Evolutionary conservation across 1,140 invertebrate genomes (phyloP), one percentile per base, ranked within the genome.

Genomic region (Andricus grossulariae): DNA sequence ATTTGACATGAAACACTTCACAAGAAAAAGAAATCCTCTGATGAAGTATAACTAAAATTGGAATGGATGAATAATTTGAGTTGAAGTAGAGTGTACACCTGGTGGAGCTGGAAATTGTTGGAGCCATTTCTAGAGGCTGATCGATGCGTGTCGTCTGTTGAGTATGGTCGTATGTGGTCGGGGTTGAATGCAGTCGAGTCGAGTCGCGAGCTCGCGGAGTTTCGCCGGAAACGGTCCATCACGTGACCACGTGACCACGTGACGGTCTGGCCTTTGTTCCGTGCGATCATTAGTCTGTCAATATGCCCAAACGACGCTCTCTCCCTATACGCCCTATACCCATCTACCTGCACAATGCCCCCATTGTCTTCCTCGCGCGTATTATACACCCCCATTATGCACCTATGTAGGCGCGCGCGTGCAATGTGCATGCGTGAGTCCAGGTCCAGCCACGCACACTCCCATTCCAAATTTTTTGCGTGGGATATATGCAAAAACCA

Each of bases 201-300:
- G 39, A 45, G 39, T 79, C 85, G 88, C 86, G 85, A 83, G 76
- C 75, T 80, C 82, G 86, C 84, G 83, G 75, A 80, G 78, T 79
- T 80, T 84, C 83, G 87, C 87, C 89, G 90, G 90, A 91, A 91
- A 87, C 89, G 85, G 88, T 90, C 88, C 90, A 91, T 91, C 90
- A 91, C 89, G 82, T 85, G 83, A 89, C 87, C 89, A 90, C 89
- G 88, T 90, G 87, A 88, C 87, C 87, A 88, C 89, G 87, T 87
- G 88, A 90, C 89, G 88, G 86, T 88, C 85, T 82, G 84, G 88
- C 88, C 88, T 91, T 91, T 91, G 90, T 91, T 91, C 87, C 82
- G 76, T 79, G 83, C 84, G 88, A 90, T 91, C 90, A 90, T 91
- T 91, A 91, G 89, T 91, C 90, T 91, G 90, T 90, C 90, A 91